Conservation (phyloP, 2,113 vertebrate species). For the Benitochromis conjunctus region DNA sequence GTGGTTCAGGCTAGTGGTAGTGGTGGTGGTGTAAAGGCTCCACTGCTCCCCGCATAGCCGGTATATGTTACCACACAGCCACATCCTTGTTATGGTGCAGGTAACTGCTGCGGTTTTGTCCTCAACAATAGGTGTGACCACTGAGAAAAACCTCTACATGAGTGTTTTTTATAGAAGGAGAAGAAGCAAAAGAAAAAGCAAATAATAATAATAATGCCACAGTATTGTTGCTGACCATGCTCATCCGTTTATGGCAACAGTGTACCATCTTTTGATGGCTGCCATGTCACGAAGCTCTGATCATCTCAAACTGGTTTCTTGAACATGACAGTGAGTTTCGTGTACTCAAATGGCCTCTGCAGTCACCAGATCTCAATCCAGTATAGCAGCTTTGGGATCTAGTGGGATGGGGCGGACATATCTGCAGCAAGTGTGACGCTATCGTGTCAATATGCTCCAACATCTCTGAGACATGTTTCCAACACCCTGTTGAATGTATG, state of each 20-base stretch:
- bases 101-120: neutral
- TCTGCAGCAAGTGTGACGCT: neutral
- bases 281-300: neutral
- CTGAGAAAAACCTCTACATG: neutral
- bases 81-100: neutral
- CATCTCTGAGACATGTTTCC: neutral
- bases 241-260: neutral
- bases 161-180: neutral
- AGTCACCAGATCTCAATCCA: neutral
- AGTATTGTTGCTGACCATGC: neutral
- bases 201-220: neutral
- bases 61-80: neutral
- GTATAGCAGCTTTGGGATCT: neutral
- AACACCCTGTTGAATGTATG: neutral
- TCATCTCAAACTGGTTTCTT: neutral
- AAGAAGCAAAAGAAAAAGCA: neutral
- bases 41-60: neutral
- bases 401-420: neutral
- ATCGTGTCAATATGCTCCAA: neutral
- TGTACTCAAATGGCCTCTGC: neutral
- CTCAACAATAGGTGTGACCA: neutral
- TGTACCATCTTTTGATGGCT: neutral
- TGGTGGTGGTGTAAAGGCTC: neutral
- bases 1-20: neutral
- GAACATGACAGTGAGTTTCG: neutral